Evolutionary conservation across 2,113 vertebrate genomes (phyloP), one percentile per base, ranked within the genome.

Genomic region (Micromys minutus): DNA sequence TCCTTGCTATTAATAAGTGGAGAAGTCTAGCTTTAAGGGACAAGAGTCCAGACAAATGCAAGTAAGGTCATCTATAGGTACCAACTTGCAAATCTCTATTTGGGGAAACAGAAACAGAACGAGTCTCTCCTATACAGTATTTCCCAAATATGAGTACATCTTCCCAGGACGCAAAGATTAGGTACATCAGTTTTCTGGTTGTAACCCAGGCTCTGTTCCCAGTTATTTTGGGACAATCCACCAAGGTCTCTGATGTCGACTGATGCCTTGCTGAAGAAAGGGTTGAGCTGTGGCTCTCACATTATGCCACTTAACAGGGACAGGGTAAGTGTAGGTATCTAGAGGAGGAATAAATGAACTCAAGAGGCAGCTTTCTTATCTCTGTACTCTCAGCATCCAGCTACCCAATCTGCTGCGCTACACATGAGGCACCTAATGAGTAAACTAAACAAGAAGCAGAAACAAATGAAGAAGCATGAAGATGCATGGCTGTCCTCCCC

Each of bases 41-140:
- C 69, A 47, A 92, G 8, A 92, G 69, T 3, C 57, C 92, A 89
- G 42, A 52, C 21, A 69, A 79, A 76, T 1, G 29, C 10, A 77
- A 13, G 7, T 59, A 72, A 59, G 52, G 21, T 83, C 47, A 80
- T 65, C 24, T 85, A 19, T 74, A 84, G 26, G 4, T 75, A 74
- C 39, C 21, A 39, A 79, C 91, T 92, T 80, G 19, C 13, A 94
- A 90, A 79, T 74, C 31, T 90, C 74, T 59, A 61, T 52, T 89
- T 69, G 39, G 24, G 47, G 50, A 22, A 88, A 88, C 24, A 90
- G 39, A 91, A 89, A 47, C 71, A 69, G 3, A 95, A 67, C 19
- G 34, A 12, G 22, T 42, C 16, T 74, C 36, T 59, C 26, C 42
- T 12, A 61, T 19, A 72, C 39, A 69, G 83, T 45, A 29, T 11